Percentiles rank a stretch among this genome's conserved stretches.
phyloP scores from a whole-genome alignment of 2,113 vertebrate genomes.

The Fulmarus glacialis region DNA sequence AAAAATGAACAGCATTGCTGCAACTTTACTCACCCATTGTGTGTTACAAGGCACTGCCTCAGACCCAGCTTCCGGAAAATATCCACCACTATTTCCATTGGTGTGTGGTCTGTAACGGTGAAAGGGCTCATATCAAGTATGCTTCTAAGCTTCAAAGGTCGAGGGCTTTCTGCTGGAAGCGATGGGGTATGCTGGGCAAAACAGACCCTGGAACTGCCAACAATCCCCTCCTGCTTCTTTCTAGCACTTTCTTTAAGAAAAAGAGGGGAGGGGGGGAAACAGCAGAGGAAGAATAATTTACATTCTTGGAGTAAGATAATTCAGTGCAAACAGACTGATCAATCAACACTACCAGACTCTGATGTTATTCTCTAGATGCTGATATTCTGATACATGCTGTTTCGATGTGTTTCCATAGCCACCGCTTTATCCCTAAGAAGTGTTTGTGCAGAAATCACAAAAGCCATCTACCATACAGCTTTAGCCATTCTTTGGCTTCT shows the following conservation, averaged over 20 bases:
- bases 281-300: background rate
- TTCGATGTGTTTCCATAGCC: background rate
- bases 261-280: background rate
- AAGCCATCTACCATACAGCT: background rate
- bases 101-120: conserved; percentile 98
- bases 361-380: background rate
- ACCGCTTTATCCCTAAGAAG: background rate
- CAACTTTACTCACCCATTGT: conserved; percentile 90
- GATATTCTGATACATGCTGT: background rate
- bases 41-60: conserved; percentile 98
- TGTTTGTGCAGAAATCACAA: background rate
- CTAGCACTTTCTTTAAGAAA: conserved; percentile 90
- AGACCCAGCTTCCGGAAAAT: conserved; percentile 98
- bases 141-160: conserved; percentile 93
- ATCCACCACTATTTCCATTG: conserved; percentile 99
- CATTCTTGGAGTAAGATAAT: background rate
- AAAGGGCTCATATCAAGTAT: conserved; percentile 99
- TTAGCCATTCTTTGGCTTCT: background rate
- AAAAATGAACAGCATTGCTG: background rate
- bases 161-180: conserved; percentile 95
- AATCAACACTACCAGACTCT: background rate
- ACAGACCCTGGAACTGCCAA: conserved; percentile 93
- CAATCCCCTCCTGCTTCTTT: conserved; percentile 95
- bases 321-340: background rate
- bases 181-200: conserved; percentile 97